Percentiles rank a stretch among this genome's conserved stretches.
Conservation (phyloP, 2,797 vertebrate genomes). For the Lithobates sylvaticus region DNA sequence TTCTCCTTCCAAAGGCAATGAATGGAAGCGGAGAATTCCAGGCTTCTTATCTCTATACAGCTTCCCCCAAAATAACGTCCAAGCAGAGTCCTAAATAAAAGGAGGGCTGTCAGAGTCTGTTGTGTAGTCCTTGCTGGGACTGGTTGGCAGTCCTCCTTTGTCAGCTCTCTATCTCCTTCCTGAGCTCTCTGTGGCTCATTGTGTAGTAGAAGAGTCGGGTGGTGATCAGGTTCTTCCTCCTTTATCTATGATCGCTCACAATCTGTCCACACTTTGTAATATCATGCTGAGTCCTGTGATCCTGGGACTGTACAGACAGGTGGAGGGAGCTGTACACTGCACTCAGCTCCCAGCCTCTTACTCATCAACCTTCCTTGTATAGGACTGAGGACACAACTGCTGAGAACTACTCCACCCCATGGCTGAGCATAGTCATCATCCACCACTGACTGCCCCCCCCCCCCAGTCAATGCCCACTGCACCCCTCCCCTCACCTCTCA, state of each 20-base stretch:
- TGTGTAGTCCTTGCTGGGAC: slow-evolving; percentile 14
- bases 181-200: slow-evolving; percentile 17
- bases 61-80: background rate
- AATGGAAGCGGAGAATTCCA: background rate
- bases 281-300: background rate
- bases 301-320: background rate
- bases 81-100: background rate
- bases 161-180: slow-evolving; percentile 25
- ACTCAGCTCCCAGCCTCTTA: background rate
- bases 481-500: background rate
- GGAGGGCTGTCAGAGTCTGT: background rate
- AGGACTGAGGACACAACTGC: no score
- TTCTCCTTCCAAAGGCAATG: background rate
- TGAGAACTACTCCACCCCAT: background rate
- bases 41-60: slow-evolving; percentile 2
- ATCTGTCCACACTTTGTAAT: slow-evolving; percentile 30
- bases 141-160: slow-evolving; percentile 18
- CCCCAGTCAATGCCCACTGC: background rate
- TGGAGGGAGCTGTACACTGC: slow-evolving; percentile 4
- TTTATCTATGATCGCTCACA: background rate
- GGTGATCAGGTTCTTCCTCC: slow-evolving; percentile 34
- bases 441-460: background rate
- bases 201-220: slow-evolving; percentile 19
- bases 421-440: background rate
- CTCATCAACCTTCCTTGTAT: background rate